phyloP scores from a whole-genome alignment of 2,113 vertebrate genomes.

The Myodes glareolus region DNA sequence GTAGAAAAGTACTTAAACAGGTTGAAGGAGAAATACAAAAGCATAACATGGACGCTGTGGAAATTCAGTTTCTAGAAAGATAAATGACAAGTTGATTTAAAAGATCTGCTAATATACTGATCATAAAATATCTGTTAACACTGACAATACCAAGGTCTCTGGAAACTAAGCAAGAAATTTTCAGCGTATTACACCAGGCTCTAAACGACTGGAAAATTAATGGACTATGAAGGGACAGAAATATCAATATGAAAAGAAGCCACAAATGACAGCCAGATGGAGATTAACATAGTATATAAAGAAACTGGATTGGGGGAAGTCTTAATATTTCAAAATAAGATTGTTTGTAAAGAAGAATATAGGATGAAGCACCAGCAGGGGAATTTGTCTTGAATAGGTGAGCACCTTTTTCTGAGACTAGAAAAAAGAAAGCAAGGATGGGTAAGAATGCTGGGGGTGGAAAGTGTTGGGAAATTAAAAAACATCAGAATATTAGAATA shows the following conservation, averaged over 20 bases:
- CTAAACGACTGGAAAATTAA: constrained; percentile 28
- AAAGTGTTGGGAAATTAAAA: not conserved
- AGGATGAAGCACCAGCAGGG: not conserved
- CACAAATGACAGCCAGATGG: not conserved
- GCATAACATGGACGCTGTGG: not conserved
- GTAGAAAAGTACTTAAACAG: constrained; percentile 12
- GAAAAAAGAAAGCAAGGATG: not conserved
- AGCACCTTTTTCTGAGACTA: constrained; percentile 19
- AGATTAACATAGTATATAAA: constrained; percentile 3
- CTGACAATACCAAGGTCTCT: not conserved
- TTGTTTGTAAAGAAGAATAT: constrained; percentile 6
- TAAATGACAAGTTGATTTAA: constrained; percentile 19
- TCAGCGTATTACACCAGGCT: not conserved
- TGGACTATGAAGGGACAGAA: constrained; percentile 1
- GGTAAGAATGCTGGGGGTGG: not conserved
- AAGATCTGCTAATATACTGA: constrained; percentile 12
- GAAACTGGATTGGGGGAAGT: not conserved
- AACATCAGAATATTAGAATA: constrained; percentile 9
- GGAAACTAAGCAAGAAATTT: constrained; percentile 28
- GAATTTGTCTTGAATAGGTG: not conserved
- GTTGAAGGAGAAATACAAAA: constrained; percentile 7
- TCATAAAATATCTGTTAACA: constrained; percentile 36
- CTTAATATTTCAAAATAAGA: constrained; percentile 41
- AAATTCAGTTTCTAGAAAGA: constrained; percentile 43
- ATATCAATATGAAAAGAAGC: not conserved